These are phyloP conservation scores for Sminthopsis crassicaudata DNA, from an alignment of 2,113 vertebrate species.

Conservation along the genomic window DNA sequence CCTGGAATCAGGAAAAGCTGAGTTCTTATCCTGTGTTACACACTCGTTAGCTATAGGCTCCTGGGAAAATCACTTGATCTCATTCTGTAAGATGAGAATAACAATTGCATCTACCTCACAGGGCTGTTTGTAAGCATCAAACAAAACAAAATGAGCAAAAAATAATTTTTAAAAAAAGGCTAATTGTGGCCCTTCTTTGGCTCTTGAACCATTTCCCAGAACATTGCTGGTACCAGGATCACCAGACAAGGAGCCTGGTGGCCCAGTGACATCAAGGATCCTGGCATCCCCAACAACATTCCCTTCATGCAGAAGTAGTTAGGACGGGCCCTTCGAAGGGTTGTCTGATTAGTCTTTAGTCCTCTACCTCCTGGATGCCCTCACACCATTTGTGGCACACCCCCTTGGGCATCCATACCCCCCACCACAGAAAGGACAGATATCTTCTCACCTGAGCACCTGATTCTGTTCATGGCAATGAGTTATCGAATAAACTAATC, in stretches of 20 bases:
- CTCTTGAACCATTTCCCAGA: neutral
- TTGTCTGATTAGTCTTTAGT: too few species aligned
- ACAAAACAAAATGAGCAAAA: neutral
- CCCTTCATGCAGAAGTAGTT: too few species aligned
- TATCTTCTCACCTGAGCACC: too few species aligned
- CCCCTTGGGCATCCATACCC: too few species aligned
- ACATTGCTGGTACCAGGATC: neutral
- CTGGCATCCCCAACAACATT: neutral
- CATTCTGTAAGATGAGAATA: neutral
- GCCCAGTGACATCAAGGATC: neutral
- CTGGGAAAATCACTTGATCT: neutral
- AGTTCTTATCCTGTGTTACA: too few species aligned
- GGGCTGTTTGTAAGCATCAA: neutral
- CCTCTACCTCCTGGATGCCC: too few species aligned
- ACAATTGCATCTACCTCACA: neutral
- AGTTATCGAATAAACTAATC: too few species aligned
- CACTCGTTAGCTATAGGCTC: too few species aligned
- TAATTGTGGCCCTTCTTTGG: neutral
- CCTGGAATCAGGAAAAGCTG: too few species aligned
- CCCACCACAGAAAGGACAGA: too few species aligned
- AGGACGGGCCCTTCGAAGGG: neutral
- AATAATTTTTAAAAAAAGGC: rapidly evolving
- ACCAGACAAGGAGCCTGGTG: neutral
- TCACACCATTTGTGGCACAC: too few species aligned
- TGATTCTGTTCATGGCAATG: too few species aligned